Conservation (phyloP, 2,113 vertebrate species). For the Emberiza fucata region DNA sequence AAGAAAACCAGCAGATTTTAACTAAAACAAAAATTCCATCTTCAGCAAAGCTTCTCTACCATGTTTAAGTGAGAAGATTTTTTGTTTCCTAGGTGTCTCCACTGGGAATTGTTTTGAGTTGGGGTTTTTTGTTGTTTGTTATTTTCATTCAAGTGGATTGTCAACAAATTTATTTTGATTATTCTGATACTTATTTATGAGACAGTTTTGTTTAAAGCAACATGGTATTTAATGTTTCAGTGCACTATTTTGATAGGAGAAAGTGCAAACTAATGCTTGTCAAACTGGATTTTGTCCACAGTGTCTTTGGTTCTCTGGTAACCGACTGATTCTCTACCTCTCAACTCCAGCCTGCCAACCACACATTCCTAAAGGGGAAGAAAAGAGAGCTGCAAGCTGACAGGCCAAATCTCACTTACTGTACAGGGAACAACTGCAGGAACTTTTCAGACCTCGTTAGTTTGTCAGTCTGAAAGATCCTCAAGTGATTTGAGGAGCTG, state of each 20-base stretch:
- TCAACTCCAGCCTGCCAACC: background rate
- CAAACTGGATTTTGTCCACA: background rate
- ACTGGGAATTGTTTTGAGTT: background rate
- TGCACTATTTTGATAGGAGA: background rate
- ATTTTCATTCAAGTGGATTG: constrained; percentile 17
- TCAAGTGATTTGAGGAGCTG: background rate
- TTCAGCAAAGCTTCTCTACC: background rate
- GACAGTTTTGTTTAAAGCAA: background rate
- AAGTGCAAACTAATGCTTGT: background rate
- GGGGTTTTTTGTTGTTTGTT: background rate
- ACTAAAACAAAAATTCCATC: background rate
- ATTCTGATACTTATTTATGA: background rate
- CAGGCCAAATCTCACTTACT: constrained; percentile 17
- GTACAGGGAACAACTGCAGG: constrained; percentile 25
- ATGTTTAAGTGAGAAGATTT: background rate
- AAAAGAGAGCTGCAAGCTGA: constrained; percentile 12
- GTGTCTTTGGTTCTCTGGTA: constrained; percentile 25
- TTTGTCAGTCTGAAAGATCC: background rate
- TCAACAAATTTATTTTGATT: constrained; percentile 20
- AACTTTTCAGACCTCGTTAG: background rate
- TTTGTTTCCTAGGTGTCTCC: background rate
- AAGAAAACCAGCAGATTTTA: background rate
- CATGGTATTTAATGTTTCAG: background rate
- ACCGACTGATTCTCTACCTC: constrained; percentile 16
- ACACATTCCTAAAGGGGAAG: constrained; percentile 3